A percentile compares a stretch with the other conserved stretches of the same genome.
Conservation (phyloP, 92 coral and sea anemone genomes). For the Parazoanthus swiftii region DNA sequence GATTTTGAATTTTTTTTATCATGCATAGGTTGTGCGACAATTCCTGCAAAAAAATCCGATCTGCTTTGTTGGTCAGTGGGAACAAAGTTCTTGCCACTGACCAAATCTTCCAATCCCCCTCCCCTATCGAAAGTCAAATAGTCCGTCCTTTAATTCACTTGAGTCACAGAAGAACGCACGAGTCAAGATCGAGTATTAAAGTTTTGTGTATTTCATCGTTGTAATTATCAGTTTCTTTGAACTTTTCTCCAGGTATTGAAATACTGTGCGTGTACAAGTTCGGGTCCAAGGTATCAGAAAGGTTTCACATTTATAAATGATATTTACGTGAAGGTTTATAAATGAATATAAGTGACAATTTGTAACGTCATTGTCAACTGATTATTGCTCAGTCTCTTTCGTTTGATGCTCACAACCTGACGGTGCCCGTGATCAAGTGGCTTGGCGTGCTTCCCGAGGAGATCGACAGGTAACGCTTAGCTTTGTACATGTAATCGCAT, state of each 20-base stretch:
- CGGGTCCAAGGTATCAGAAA: conserved; percentile 80
- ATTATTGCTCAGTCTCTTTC: conserved; percentile 68
- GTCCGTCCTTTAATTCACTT: too few relatives aligned
- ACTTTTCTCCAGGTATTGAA: conserved; percentile 71
- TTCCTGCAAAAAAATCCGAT: too few relatives aligned
- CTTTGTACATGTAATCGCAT: too few relatives aligned
- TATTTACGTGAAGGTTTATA: neutral
- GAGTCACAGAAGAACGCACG: too few relatives aligned
- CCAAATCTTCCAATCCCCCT: too few relatives aligned
- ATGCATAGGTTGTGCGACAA: too few relatives aligned
- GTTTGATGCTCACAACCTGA: conserved; percentile 81
- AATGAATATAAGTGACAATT: too few relatives aligned
- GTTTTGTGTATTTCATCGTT: neutral
- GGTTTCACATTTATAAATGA: neutral
- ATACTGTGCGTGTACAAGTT: conserved; percentile 92
- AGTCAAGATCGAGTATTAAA: too few relatives aligned
- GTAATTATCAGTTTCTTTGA: neutral
- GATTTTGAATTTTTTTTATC: too few relatives aligned
- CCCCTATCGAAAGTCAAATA: too few relatives aligned
- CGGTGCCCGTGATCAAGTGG: conserved; percentile 86
- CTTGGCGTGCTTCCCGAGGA: conserved; percentile 95
- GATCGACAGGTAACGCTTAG: conserved; percentile 63
- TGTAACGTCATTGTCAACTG: neutral
- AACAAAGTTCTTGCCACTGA: too few relatives aligned
- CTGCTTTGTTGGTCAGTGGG: too few relatives aligned